Conservation (phyloP, 2,113 vertebrate genomes). For the Gymnarchus niloticus region DNA sequence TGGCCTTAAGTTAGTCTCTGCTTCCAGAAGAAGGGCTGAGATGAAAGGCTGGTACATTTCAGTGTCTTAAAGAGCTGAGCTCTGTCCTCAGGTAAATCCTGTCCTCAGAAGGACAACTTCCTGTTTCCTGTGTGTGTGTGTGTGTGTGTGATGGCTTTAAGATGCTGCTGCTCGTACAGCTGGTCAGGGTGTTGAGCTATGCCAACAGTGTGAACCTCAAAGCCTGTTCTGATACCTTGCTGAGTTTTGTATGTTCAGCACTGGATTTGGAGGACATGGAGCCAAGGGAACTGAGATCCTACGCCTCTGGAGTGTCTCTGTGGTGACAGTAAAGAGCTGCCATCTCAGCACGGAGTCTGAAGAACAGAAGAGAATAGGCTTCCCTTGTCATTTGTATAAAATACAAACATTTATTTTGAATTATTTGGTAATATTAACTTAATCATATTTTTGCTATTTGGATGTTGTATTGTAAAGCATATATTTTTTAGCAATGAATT, state of each 20-base stretch:
- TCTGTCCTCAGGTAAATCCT: conserved; percentile 36
- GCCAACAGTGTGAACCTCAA: background rate
- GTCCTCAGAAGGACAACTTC: conserved; percentile 25
- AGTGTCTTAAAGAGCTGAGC: conserved; percentile 55
- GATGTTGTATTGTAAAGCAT: background rate
- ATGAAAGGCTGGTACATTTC: conserved; percentile 38
- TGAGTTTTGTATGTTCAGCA: background rate
- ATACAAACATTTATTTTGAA: conserved; percentile 6
- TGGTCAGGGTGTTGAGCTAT: background rate
- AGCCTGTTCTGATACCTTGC: background rate
- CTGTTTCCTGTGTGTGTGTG: conserved; percentile 26
- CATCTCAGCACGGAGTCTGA: background rate
- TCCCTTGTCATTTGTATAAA: background rate
- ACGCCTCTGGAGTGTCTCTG: background rate
- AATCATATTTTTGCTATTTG: background rate
- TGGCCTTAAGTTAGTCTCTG: background rate
- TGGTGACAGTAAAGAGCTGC: background rate
- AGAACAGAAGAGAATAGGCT: background rate
- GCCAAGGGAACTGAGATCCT: background rate
- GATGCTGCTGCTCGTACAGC: background rate
- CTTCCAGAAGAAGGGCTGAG: conserved; percentile 21
- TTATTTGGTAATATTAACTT: background rate
- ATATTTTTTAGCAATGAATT: background rate
- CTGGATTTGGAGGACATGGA: background rate
- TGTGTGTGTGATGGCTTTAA: conserved; percentile 15